Evolutionary conservation across 2,797 vertebrate species (phyloP).

Genomic region (Tangara arthus): DNA sequence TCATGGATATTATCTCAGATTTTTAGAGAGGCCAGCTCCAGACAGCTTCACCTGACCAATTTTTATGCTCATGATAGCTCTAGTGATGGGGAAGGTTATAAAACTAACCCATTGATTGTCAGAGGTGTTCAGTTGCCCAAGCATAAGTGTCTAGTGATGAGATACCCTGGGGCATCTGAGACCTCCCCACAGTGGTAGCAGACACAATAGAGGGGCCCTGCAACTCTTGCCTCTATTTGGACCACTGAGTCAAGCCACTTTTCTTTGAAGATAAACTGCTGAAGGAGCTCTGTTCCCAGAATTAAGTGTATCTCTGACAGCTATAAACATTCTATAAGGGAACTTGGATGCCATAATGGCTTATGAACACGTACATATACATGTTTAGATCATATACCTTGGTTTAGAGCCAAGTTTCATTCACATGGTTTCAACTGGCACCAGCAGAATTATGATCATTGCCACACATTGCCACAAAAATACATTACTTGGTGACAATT

Average conservation of each 20-base stretch:
- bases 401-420: not conserved
- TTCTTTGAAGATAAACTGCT: not conserved
- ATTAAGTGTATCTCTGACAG: not conserved
- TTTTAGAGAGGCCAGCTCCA: not conserved
- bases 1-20: not conserved
- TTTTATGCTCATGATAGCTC: not conserved
- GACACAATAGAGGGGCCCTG: fast-evolving
- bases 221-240: not conserved
- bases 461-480: not conserved
- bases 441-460: not conserved
- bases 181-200: not conserved
- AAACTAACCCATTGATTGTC: not conserved
- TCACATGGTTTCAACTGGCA: not conserved
- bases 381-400: not conserved
- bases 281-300: not conserved
- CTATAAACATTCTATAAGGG: not conserved
- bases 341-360: not conserved
- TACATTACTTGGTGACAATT: not conserved
- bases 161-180: not conserved
- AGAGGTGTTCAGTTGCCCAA: not conserved
- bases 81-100: not conserved
- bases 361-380: not conserved
- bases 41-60: not conserved
- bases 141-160: not conserved
- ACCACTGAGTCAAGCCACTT: not conserved